phyloP scores from a whole-genome alignment of 1,140 invertebrate genomes.

The Watersipora subatra region DNA sequence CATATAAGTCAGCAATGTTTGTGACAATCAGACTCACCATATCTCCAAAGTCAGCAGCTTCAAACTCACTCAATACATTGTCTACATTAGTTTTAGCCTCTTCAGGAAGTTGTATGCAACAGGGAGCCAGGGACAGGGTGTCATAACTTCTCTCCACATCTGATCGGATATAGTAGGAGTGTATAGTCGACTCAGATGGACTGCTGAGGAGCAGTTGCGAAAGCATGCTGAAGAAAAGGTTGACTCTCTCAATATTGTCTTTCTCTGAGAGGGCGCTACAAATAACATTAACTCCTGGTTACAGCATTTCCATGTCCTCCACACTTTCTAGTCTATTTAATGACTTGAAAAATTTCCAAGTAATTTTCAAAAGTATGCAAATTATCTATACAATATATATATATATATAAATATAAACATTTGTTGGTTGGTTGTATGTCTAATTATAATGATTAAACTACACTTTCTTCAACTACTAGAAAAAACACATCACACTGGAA shows the following conservation, averaged over 20 bases:
- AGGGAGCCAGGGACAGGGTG: neutral
- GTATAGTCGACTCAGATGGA: neutral
- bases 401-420: too few relatives aligned
- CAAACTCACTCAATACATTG: constrained; percentile 39
- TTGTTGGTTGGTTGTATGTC: too few relatives aligned
- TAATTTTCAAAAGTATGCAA: too few relatives aligned
- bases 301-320: too few relatives aligned
- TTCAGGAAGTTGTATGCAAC: neutral
- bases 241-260: constrained; percentile 9
- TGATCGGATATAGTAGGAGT: neutral
- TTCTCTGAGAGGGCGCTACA: constrained; percentile 10
- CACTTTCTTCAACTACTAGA: too few relatives aligned
- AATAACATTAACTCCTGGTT: too few relatives aligned
- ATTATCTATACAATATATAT: too few relatives aligned
- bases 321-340: too few relatives aligned
- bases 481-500: too few relatives aligned
- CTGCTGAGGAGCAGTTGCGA: neutral
- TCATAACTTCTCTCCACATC: neutral
- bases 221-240: neutral
- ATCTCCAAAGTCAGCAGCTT: constrained; percentile 39
- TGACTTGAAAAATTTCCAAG: too few relatives aligned
- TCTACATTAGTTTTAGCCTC: constrained; percentile 28
- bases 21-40: constrained; percentile 27
- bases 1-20: too few relatives aligned
- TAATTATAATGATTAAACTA: too few relatives aligned